A percentile compares a stretch with the other conserved stretches of the same genome.
These are phyloP conservation scores for Camponotus floridanus DNA, from an alignment of 1,140 invertebrate species.

Conservation along the genomic window DNA sequence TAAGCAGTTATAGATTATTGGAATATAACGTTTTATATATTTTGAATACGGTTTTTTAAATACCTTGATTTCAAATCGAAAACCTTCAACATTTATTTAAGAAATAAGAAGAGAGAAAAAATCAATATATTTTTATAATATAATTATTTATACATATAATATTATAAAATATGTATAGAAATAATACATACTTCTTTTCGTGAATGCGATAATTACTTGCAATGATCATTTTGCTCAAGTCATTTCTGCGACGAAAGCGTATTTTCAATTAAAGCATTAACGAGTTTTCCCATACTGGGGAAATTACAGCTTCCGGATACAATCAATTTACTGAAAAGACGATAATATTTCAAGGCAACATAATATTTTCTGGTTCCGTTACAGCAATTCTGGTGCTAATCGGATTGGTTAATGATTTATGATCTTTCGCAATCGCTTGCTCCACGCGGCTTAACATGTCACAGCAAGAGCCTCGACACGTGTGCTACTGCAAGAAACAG, in stretches of 20 bases:
- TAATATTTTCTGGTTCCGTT: conserved; percentile 8
- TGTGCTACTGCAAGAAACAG: conserved; percentile 42
- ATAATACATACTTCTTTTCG: background rate
- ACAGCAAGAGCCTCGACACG: background rate
- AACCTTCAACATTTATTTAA: background rate
- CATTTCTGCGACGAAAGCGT: background rate
- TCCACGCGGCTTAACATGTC: background rate
- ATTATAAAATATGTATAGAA: background rate
- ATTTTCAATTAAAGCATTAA: conserved; percentile 1
- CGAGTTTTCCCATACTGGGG: background rate
- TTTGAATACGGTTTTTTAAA: no score
- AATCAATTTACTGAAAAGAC: conserved; percentile 12
- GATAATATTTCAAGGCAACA: conserved; percentile 6
- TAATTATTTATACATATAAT: background rate
- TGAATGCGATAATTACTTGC: background rate
- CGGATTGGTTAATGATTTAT: conserved; percentile 48
- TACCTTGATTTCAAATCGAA: background rate
- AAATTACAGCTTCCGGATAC: background rate
- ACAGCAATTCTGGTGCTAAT: conserved; percentile 19
- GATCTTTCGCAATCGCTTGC: conserved; percentile 30
- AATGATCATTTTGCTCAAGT: background rate
- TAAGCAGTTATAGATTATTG: no score
- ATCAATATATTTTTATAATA: background rate
- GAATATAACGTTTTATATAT: background rate
- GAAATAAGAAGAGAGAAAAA: background rate